phyloP scores from a whole-genome alignment of 2,888 invertebrate species.

The Lithophane socia region DNA sequence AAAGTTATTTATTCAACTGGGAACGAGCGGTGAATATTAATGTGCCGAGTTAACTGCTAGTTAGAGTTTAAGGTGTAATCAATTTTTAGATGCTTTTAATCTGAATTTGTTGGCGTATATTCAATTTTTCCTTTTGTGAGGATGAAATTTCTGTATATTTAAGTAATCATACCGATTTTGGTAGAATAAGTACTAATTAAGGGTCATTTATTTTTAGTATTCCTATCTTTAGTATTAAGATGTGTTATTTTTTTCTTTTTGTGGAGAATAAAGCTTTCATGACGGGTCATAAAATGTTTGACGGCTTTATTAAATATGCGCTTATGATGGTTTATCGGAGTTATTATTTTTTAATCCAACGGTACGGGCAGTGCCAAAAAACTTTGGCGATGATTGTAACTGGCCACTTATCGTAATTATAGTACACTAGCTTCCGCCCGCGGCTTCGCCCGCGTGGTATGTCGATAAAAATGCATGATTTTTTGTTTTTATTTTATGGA shows the following conservation, averaged over 20 bases:
- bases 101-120: conserved; percentile 1
- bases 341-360: background rate
- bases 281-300: background rate
- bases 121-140: background rate
- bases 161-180: conserved; percentile 2
- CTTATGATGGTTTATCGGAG: background rate
- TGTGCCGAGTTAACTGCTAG: conserved; percentile 43
- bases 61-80: conserved; percentile 40
- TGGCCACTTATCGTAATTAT: background rate
- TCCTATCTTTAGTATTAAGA: background rate
- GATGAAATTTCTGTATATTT: conserved; percentile 1
- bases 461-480: too few species aligned
- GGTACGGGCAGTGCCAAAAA: background rate
- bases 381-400: background rate
- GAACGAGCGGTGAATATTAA: conserved; percentile 54
- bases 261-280: background rate
- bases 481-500: too few species aligned
- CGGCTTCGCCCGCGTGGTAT: too few species aligned
- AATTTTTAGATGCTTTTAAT: conserved; percentile 44
- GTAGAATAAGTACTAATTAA: background rate
- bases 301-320: too few species aligned
- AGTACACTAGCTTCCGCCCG: too few species aligned
- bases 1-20: conserved; percentile 58
- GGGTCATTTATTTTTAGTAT: conserved; percentile 5
- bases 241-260: background rate